A percentile compares a stretch with the other conserved stretches of the same genome.
Evolutionary conservation across 2,888 invertebrate species (phyloP).

Genomic region (Drosophila hamatofila): DNA sequence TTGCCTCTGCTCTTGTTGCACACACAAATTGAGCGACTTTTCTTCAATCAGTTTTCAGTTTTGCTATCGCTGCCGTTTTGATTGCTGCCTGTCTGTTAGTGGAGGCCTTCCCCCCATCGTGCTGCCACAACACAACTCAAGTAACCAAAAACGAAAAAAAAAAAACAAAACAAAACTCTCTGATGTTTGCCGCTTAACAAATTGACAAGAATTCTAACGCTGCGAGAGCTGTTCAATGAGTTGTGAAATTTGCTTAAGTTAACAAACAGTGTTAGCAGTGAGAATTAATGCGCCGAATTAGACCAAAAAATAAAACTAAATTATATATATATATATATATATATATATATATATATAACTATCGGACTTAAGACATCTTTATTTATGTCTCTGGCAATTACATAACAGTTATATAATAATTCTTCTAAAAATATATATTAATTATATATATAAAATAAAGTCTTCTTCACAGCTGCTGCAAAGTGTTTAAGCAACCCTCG

Average conservation of each 20-base stretch:
- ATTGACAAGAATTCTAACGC: conserved; percentile 74
- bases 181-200: conserved; percentile 77
- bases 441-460: no score
- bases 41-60: conserved; percentile 42
- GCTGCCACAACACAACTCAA: conserved; percentile 42
- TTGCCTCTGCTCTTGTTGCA: neutral
- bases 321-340: no score
- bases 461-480: neutral
- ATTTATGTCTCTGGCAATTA: no score
- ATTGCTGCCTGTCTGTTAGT: conserved; percentile 52
- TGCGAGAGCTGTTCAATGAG: conserved; percentile 40
- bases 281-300: neutral
- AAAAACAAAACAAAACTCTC: conserved; percentile 24
- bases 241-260: neutral
- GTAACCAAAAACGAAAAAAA: conserved; percentile 38
- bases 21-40: conserved; percentile 35
- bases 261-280: neutral
- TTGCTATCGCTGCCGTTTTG: conserved; percentile 63
- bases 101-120: conserved; percentile 49
- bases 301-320: neutral
- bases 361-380: no score
- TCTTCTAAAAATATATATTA: no score
- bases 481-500: conserved; percentile 34
- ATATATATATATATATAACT: neutral
- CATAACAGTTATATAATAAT: no score